These are phyloP conservation scores for Clostera curtula DNA, from an alignment of 2,888 invertebrate species.

Conservation along the genomic window DNA sequence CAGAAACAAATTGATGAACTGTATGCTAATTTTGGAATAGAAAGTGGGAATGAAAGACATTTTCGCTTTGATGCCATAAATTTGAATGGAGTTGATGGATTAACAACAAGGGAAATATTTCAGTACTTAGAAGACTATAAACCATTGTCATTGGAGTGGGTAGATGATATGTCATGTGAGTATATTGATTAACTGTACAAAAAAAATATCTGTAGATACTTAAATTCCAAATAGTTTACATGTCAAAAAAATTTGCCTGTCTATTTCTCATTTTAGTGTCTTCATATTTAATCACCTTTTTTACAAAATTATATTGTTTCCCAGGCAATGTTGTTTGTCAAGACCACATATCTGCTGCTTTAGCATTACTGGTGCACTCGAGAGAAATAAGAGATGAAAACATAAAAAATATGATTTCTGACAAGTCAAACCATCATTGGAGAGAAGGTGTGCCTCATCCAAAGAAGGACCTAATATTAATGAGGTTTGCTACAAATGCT, in stretches of 20 bases:
- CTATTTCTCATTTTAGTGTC: background rate
- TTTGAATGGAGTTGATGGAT: slow-evolving; percentile 82
- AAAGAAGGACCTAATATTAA: slow-evolving; percentile 79
- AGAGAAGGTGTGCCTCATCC: slow-evolving; percentile 79
- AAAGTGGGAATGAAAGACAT: slow-evolving; percentile 75
- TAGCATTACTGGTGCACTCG: slow-evolving; percentile 75
- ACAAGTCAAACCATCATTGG: slow-evolving; percentile 82
- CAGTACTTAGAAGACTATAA: slow-evolving; percentile 85
- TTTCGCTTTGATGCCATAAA: slow-evolving; percentile 83
- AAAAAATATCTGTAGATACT: background rate
- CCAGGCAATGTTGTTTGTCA: slow-evolving; percentile 80
- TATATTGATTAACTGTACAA: slow-evolving; percentile 8
- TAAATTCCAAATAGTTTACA: background rate
- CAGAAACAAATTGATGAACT: slow-evolving; percentile 66
- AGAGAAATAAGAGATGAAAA: slow-evolving; percentile 58
- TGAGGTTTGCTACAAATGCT: slow-evolving; percentile 84
- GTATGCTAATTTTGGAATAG: slow-evolving; percentile 58
- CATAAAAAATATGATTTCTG: slow-evolving; percentile 46
- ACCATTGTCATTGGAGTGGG: slow-evolving; percentile 87
- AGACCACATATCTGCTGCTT: slow-evolving; percentile 74
- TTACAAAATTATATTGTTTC: slow-evolving; percentile 17
- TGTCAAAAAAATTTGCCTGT: background rate
- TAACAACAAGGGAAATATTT: slow-evolving; percentile 86
- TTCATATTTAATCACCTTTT: background rate
- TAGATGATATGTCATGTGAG: slow-evolving; percentile 85